phyloP scores from a whole-genome alignment of 1,140 invertebrate species.

The Watersipora subatra region DNA sequence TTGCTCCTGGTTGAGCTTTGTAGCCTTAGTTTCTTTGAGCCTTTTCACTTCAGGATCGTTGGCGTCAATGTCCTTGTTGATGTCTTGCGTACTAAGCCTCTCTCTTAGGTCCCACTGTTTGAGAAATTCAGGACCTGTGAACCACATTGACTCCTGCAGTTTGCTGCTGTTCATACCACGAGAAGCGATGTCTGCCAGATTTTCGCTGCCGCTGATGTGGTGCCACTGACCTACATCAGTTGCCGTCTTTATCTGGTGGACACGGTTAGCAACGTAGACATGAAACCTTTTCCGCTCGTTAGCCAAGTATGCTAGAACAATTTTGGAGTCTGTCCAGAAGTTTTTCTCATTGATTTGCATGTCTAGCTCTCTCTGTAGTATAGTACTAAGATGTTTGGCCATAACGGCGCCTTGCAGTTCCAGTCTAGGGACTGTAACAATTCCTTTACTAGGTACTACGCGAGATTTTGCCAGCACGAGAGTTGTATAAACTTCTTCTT shows the following conservation, averaged over 20 bases:
- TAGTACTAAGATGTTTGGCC: neutral
- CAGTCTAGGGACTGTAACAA: neutral
- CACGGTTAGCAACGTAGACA: neutral
- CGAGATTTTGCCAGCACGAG: neutral
- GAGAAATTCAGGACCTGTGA: constrained; percentile 3
- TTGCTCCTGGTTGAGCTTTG: too few species aligned
- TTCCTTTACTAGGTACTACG: neutral
- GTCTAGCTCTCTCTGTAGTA: neutral
- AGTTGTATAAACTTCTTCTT: neutral
- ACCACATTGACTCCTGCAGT: neutral
- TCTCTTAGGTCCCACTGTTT: neutral
- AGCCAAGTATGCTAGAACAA: neutral
- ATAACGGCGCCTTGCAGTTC: constrained; percentile 1
- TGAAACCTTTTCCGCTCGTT: neutral
- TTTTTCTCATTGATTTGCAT: neutral
- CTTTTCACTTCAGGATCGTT: too few species aligned
- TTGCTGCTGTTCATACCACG: neutral
- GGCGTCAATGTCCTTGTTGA: too few species aligned
- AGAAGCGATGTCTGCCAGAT: constrained; percentile 1
- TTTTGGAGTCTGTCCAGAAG: neutral
- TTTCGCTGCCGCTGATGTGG: neutral
- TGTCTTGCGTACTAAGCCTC: neutral
- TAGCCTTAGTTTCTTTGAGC: too few species aligned
- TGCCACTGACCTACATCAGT: neutral
- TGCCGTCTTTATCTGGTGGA: neutral